Conservation (phyloP, 1,140 invertebrate species). For the Agraylea sexmaculata region DNA sequence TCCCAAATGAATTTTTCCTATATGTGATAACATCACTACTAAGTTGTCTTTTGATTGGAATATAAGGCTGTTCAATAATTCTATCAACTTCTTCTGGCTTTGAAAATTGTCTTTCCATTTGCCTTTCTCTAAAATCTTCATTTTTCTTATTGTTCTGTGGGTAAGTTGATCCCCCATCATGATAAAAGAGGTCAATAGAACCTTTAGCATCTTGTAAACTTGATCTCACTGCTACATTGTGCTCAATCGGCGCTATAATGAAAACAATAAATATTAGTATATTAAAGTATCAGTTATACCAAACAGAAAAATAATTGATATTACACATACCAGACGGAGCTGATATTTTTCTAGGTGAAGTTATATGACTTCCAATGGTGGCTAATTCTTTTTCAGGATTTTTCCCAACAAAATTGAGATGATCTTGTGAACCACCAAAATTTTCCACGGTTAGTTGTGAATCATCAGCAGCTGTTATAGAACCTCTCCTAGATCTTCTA, state of each 20-base stretch:
- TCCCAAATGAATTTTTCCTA: constrained; percentile 43
- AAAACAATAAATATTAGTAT: constrained; percentile 1
- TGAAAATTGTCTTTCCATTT: constrained; percentile 17
- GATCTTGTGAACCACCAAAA: constrained; percentile 78
- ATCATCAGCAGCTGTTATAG: constrained; percentile 76
- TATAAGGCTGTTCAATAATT: constrained; percentile 26
- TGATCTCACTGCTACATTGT: constrained; percentile 50
- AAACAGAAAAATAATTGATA: background rate
- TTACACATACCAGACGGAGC: constrained; percentile 36
- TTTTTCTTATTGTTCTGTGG: constrained; percentile 10
- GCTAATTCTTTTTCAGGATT: constrained; percentile 66
- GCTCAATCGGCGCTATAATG: constrained; percentile 28
- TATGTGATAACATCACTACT: constrained; percentile 42
- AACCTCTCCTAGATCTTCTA: constrained; percentile 69
- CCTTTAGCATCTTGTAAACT: constrained; percentile 64
- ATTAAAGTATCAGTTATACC: background rate
- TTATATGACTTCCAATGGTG: constrained; percentile 23
- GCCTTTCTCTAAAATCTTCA: constrained; percentile 11
- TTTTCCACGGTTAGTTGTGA: constrained; percentile 84
- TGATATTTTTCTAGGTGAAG: constrained; percentile 43
- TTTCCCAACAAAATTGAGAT: constrained; percentile 51
- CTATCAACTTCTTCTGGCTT: constrained; percentile 18
- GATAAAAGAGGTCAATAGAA: constrained; percentile 55
- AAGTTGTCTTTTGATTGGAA: constrained; percentile 40
- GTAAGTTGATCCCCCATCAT: constrained; percentile 29